phyloP scores from a whole-genome alignment of 2,113 vertebrate genomes.

The Corythaixoides concolor region DNA sequence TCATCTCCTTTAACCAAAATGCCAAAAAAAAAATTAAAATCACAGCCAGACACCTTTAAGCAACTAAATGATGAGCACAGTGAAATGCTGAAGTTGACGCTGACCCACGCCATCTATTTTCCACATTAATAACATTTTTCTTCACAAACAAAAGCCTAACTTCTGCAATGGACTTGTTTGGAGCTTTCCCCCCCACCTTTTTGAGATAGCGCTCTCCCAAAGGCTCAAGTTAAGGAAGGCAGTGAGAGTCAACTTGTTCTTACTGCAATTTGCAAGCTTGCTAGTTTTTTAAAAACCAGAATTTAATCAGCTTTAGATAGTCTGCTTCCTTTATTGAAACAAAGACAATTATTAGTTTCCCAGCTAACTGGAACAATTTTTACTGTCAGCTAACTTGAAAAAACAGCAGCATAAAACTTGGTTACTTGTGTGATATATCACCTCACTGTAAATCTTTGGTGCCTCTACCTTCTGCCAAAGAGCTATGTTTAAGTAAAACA shows the following conservation, averaged over 20 bases:
- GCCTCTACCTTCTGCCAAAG: neutral
- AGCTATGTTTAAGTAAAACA: neutral
- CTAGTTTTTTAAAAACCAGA: neutral
- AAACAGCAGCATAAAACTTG: neutral
- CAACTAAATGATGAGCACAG: neutral
- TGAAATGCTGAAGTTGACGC: neutral
- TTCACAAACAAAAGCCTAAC: neutral
- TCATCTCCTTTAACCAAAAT: neutral
- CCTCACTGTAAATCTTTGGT: neutral
- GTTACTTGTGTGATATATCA: neutral
- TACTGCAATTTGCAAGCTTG: neutral
- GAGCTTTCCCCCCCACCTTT: rapidly evolving
- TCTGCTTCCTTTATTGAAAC: neutral
- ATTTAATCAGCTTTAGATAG: neutral
- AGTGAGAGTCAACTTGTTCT: neutral
- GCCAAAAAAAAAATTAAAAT: neutral
- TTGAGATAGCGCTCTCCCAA: neutral
- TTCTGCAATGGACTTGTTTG: neutral
- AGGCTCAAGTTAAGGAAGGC: neutral
- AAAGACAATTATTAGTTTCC: neutral
- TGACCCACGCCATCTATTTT: neutral
- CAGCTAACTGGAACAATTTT: neutral
- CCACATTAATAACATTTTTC: neutral
- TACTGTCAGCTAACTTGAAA: neutral
- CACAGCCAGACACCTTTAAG: neutral